These are phyloP conservation scores for Phacellophora camtschatica DNA, from an alignment of 30 jellyfish, hydroid and myxozoan genomes.

Conservation along the genomic window DNA sequence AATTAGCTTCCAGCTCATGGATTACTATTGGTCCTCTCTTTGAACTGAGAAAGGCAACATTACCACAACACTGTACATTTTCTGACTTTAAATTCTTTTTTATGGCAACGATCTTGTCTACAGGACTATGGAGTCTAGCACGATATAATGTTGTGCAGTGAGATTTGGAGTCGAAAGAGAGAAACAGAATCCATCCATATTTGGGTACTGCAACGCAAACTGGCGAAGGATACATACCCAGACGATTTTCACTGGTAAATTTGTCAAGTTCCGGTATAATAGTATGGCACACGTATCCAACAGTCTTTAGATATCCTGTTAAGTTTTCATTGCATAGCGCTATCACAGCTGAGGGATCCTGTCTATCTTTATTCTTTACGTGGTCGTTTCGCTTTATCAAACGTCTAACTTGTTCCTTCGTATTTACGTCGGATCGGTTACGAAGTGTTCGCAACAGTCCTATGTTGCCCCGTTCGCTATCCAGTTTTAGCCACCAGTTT, in stretches of 20 bases:
- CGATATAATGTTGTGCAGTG: background rate
- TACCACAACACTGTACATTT: background rate
- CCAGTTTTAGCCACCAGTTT: slow-evolving; percentile 21
- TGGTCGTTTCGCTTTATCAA: slow-evolving; percentile 14
- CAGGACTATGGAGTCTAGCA: slow-evolving; percentile 26
- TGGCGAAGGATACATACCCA: slow-evolving; percentile 32
- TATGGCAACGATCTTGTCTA: background rate
- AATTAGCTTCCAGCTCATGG: background rate
- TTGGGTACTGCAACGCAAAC: background rate
- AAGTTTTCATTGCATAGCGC: background rate
- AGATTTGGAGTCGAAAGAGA: background rate
- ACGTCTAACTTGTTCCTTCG: background rate
- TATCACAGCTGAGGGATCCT: slow-evolving; percentile 47
- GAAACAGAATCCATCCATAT: slow-evolving; percentile 14
- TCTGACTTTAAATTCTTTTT: background rate
- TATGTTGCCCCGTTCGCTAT: slow-evolving; percentile 27
- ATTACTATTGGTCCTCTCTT: background rate
- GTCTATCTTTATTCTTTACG: slow-evolving; percentile 43
- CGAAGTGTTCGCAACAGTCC: slow-evolving; percentile 22
- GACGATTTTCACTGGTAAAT: slow-evolving; percentile 8
- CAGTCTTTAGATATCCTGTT: background rate
- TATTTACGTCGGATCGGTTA: slow-evolving; percentile 9
- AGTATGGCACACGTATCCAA: slow-evolving; percentile 14
- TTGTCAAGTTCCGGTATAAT: slow-evolving; percentile 27
- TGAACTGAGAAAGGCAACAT: background rate